phyloP scores from a whole-genome alignment of 1,140 invertebrate genomes.

The Steinernema feltiae region DNA sequence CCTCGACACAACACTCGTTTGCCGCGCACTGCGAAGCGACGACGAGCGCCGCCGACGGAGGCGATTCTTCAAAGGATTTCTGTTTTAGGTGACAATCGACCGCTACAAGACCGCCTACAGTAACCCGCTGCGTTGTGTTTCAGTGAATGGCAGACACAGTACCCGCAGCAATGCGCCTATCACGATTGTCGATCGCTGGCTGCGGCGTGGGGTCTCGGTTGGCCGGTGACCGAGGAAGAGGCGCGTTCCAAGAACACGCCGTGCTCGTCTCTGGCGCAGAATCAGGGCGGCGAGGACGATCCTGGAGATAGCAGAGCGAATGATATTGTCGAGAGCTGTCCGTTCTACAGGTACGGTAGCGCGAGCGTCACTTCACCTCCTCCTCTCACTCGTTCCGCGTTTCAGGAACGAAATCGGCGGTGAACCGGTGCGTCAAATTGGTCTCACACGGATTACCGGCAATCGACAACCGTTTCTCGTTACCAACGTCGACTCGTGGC shows the following conservation, averaged over 20 bases:
- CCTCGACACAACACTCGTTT: not conserved
- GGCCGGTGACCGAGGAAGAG: constrained; percentile 2
- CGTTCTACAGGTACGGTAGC: constrained; percentile 44
- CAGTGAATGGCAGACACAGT: constrained; percentile 46
- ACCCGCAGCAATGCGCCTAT: constrained; percentile 50
- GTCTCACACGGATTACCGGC: constrained; percentile 42
- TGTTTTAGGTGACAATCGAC: not conserved
- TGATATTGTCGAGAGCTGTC: constrained; percentile 50
- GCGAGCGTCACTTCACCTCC: not conserved
- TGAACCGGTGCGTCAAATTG: constrained; percentile 49
- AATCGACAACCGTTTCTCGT: constrained; percentile 31
- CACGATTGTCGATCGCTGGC: constrained; percentile 54
- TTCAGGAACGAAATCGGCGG: constrained; percentile 53
- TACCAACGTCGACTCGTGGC: constrained; percentile 51
- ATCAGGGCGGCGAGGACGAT: constrained; percentile 46
- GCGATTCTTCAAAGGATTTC: not conserved
- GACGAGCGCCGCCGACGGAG: not conserved
- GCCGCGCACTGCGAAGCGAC: constrained; percentile 7
- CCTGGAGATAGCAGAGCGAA: constrained; percentile 55
- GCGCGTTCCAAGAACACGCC: constrained; percentile 6
- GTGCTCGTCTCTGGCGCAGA: not conserved
- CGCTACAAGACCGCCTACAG: not conserved
- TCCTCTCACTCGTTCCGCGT: constrained; percentile 2
- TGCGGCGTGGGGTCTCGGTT: constrained; percentile 50
- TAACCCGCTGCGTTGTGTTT: not conserved